These are phyloP conservation scores for Catocala sponsa DNA, from an alignment of 2,888 invertebrate species.

Conservation along the genomic window DNA sequence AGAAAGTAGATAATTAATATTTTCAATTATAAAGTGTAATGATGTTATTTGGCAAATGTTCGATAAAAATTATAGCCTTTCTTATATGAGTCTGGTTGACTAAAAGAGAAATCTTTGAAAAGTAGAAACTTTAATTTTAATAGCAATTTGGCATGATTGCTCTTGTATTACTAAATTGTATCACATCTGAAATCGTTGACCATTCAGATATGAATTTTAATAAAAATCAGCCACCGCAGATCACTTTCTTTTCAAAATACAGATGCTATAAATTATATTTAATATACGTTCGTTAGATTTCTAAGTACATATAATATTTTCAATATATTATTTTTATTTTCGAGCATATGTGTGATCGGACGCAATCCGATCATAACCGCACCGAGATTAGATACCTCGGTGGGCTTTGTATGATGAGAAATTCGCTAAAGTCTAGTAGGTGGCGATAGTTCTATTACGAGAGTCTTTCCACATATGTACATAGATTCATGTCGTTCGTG, in stretches of 20 bases:
- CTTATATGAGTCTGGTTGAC: slow-evolving; percentile 3
- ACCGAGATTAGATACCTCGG: no score
- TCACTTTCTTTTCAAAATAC: slow-evolving; percentile 34
- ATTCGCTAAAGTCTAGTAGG: no score
- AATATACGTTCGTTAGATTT: slow-evolving; percentile 24
- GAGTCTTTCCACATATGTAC: no score
- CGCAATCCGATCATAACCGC: no score
- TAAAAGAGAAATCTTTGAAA: slow-evolving; percentile 44
- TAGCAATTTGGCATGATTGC: slow-evolving; percentile 44
- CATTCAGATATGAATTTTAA: slow-evolving; percentile 24
- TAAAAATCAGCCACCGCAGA: slow-evolving; percentile 16
- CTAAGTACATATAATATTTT: not conserved
- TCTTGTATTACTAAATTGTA: slow-evolving; percentile 33
- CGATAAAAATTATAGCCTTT: slow-evolving; percentile 14
- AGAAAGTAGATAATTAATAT: no score
- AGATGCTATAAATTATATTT: slow-evolving; percentile 9
- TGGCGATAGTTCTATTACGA: no score
- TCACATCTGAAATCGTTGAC: slow-evolving; percentile 21
- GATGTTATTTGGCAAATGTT: not conserved
- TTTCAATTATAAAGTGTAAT: not conserved
- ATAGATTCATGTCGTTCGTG: no score
- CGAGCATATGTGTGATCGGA: no score
- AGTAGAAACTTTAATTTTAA: slow-evolving; percentile 35
- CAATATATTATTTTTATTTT: not conserved
- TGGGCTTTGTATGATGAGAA: no score